phyloP scores from a whole-genome alignment of 2,888 invertebrate species.

The Epicampocera succincta region DNA sequence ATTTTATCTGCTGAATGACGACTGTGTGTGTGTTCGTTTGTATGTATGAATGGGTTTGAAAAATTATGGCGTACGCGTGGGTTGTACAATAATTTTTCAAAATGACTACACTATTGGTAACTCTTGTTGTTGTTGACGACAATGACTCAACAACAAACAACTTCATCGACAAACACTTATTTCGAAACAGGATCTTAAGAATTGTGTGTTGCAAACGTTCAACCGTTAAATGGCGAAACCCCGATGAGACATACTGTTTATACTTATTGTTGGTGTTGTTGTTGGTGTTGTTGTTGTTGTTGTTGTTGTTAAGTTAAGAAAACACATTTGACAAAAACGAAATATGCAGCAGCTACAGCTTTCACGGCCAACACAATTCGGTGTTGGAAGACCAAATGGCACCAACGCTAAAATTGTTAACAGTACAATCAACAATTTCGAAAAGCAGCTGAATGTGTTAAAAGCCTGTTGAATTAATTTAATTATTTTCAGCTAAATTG shows the following conservation, averaged over 20 bases:
- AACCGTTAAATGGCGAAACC: slow-evolving; percentile 23
- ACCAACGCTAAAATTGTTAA: not conserved
- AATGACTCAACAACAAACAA: not conserved
- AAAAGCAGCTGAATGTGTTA: too few relatives aligned
- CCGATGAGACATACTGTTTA: slow-evolving; percentile 2
- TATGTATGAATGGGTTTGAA: slow-evolving; percentile 7
- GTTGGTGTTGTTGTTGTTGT: too few relatives aligned
- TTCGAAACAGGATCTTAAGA: slow-evolving; percentile 42
- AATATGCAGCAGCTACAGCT: slow-evolving; percentile 31
- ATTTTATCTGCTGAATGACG: not conserved
- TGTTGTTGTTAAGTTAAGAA: not conserved
- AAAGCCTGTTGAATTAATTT: too few relatives aligned
- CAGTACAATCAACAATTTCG: too few relatives aligned
- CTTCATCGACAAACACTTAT: slow-evolving; percentile 22
- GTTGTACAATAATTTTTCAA: slow-evolving; percentile 53
- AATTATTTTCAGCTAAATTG: too few relatives aligned
- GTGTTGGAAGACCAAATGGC: not conserved
- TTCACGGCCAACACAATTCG: not conserved
- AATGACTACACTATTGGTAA: slow-evolving; percentile 12
- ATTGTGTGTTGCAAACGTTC: slow-evolving; percentile 20
- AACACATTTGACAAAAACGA: too few relatives aligned
- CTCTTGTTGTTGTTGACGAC: slow-evolving; percentile 4
- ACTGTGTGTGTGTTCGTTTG: too few relatives aligned
- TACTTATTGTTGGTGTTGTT: too few relatives aligned
- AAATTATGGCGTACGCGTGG: slow-evolving; percentile 69